These are phyloP conservation scores for Catocala nupta DNA, from an alignment of 2,888 invertebrate genomes.

Conservation along the genomic window DNA sequence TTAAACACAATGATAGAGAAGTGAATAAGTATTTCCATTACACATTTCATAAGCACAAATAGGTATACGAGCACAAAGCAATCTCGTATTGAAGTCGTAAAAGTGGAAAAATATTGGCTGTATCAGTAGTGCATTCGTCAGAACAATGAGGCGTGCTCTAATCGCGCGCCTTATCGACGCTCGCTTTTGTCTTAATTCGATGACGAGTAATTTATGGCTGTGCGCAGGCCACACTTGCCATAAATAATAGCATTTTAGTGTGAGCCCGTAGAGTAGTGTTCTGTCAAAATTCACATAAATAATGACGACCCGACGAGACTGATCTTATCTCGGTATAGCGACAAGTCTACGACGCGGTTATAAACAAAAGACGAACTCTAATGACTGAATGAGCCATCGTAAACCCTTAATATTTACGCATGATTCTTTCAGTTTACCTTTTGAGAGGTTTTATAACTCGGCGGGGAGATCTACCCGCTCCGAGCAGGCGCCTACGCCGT, in stretches of 20 bases:
- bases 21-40: slow-evolving; percentile 39
- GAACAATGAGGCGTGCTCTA: slow-evolving; percentile 78
- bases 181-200: slow-evolving; percentile 85
- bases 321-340: slow-evolving; percentile 78
- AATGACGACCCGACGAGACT: slow-evolving; percentile 75
- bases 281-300: slow-evolving; percentile 86
- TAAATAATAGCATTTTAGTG: slow-evolving; percentile 83
- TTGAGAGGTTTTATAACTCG: slow-evolving; percentile 83
- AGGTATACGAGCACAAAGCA: slow-evolving; percentile 49
- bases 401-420: slow-evolving; percentile 84
- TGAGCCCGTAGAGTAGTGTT: slow-evolving; percentile 66
- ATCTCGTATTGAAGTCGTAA: slow-evolving; percentile 75
- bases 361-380: slow-evolving; percentile 82
- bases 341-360: slow-evolving; percentile 78
- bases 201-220: slow-evolving; percentile 77
- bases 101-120: slow-evolving; percentile 77
- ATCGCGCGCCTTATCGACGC: slow-evolving; percentile 76
- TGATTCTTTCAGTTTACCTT: slow-evolving; percentile 81
- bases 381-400: slow-evolving; percentile 85
- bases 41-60: slow-evolving; percentile 28
- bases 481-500: slow-evolving; percentile 73
- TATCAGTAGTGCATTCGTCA: slow-evolving; percentile 75
- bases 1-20: slow-evolving; percentile 52
- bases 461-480: slow-evolving; percentile 68
- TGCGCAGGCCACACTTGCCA: slow-evolving; percentile 71